A percentile compares a stretch with the other conserved stretches of the same genome.
Conservation (phyloP, 2,888 invertebrate genomes). For the Hartigia nigra region DNA sequence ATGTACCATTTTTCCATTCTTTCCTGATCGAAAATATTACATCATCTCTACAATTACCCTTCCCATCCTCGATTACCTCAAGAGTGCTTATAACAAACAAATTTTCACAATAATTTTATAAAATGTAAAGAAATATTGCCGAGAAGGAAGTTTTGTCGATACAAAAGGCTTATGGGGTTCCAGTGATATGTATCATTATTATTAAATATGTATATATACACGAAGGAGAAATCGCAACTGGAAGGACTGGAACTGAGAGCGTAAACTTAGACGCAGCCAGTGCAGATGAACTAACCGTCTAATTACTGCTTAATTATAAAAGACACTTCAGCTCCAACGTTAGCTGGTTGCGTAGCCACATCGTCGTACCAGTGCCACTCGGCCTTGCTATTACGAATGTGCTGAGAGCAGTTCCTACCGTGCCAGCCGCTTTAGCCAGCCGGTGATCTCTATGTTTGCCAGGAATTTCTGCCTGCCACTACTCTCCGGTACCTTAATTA, state of each 20-base stretch:
- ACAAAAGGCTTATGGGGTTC: background rate
- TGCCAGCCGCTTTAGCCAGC: background rate
- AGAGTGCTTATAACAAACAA: background rate
- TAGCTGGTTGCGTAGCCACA: constrained; percentile 16
- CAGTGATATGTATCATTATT: background rate
- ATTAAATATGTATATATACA: background rate
- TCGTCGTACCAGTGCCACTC: constrained; percentile 7
- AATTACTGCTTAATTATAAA: constrained; percentile 39
- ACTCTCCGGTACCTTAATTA: constrained; percentile 33
- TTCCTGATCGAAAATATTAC: no score
- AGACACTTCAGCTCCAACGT: constrained; percentile 16
- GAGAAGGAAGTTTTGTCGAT: background rate
- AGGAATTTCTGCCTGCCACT: constrained; percentile 25
- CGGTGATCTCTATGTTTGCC: constrained; percentile 26
- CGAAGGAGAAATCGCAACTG: background rate
- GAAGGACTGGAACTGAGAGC: background rate
- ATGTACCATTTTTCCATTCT: no score
- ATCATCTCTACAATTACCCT: background rate
- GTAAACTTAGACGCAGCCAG: background rate
- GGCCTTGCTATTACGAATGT: constrained; percentile 21
- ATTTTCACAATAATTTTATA: background rate
- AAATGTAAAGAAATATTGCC: background rate
- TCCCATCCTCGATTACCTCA: background rate
- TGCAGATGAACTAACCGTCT: constrained; percentile 30
- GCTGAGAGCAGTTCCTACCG: background rate